A percentile compares a stretch with the other conserved stretches of the same genome.
These are phyloP conservation scores for Miltochrista miniata DNA, from an alignment of 2,888 invertebrate genomes.

Conservation along the genomic window DNA sequence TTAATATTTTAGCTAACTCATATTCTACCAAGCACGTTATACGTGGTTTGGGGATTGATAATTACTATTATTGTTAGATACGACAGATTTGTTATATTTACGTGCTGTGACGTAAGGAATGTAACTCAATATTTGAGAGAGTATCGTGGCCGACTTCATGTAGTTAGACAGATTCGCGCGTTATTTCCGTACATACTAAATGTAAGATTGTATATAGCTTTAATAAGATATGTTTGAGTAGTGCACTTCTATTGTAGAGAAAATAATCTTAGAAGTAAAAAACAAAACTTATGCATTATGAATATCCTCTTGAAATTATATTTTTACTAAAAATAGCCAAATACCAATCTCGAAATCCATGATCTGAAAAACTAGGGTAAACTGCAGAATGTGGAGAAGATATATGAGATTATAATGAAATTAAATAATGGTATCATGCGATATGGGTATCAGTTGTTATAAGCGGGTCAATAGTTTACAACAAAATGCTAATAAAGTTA, in stretches of 20 bases:
- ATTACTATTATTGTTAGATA: slow-evolving; percentile 14
- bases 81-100: slow-evolving; percentile 21
- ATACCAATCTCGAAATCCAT: too few species aligned
- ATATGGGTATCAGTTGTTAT: too few species aligned
- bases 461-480: too few species aligned
- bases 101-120: slow-evolving; percentile 40
- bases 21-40: too few species aligned
- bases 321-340: too few species aligned
- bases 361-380: too few species aligned
- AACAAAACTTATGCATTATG: not conserved
- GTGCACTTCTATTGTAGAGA: not conserved
- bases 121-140: slow-evolving; percentile 76
- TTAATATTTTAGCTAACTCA: too few species aligned
- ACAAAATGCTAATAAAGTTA: too few species aligned
- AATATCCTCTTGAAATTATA: not conserved
- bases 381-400: too few species aligned
- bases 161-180: slow-evolving; percentile 28
- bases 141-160: slow-evolving; percentile 21
- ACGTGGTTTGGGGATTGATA: too few species aligned
- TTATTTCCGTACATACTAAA: slow-evolving; percentile 43
- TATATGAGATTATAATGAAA: too few species aligned
- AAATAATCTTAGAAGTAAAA: not conserved
- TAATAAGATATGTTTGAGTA: not conserved
- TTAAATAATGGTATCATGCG: too few species aligned
- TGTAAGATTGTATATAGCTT: slow-evolving; percentile 20